Evolutionary conservation across 2,888 invertebrate species (phyloP).

Genomic region (Harpalus rubripes): DNA sequence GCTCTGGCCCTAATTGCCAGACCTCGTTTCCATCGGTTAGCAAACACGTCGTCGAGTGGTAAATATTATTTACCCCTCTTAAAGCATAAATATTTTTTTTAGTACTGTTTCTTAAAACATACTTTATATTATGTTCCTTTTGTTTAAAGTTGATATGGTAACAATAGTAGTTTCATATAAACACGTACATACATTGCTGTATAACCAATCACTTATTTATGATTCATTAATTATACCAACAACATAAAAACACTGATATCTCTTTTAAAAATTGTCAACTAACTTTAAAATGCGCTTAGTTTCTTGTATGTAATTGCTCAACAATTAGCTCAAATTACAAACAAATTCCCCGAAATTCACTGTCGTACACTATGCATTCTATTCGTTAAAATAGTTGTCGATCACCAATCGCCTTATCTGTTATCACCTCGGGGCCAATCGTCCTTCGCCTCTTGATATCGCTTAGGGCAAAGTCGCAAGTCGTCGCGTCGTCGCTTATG

Average conservation of each 20-base stretch:
- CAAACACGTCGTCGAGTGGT: too few relatives aligned
- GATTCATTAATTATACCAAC: background rate
- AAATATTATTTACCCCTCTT: too few relatives aligned
- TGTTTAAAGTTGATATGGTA: too few relatives aligned
- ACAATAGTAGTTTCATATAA: background rate
- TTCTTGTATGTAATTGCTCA: background rate
- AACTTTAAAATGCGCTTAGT: too few relatives aligned
- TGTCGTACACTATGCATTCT: too few relatives aligned
- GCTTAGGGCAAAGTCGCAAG: conserved; percentile 58
- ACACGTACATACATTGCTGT: background rate
- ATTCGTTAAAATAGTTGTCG: conserved; percentile 14
- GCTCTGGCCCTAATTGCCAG: too few relatives aligned
- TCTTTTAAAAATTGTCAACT: background rate
- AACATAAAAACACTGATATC: background rate
- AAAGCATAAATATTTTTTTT: too few relatives aligned
- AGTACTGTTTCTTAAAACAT: too few relatives aligned
- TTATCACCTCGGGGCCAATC: conserved; percentile 17
- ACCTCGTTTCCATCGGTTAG: too few relatives aligned
- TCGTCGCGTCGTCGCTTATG: conserved; percentile 21
- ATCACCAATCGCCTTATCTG: conserved; percentile 53
- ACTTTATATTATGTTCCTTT: too few relatives aligned
- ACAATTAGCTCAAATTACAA: background rate
- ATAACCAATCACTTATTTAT: background rate
- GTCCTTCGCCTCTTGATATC: conserved; percentile 50
- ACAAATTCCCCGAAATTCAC: background rate